Conservation (phyloP, 2,797 vertebrate species). For the Coluber constrictor region DNA sequence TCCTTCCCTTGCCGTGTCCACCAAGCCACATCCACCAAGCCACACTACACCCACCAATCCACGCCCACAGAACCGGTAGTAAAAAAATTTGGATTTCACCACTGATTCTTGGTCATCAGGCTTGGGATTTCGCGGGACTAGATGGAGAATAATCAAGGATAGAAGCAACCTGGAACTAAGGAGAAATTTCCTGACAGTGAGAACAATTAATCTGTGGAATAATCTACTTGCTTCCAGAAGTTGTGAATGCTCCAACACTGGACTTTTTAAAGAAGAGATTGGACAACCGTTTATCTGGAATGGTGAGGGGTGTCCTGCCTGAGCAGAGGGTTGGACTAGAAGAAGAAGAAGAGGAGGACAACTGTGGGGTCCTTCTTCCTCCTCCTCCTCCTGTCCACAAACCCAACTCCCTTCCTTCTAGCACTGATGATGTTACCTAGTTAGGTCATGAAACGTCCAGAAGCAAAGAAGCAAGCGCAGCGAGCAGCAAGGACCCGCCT, state of each 20-base stretch:
- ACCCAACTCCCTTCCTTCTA: too few species aligned
- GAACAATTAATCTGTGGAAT: background rate
- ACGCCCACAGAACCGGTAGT: too few species aligned
- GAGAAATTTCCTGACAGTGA: background rate
- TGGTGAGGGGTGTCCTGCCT: fast-evolving
- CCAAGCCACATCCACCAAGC: too few species aligned
- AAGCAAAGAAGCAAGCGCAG: too few species aligned
- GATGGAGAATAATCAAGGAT: background rate
- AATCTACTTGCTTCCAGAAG: background rate
- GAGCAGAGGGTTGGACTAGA: background rate
- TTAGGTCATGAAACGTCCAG: too few species aligned
- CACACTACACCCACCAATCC: too few species aligned
- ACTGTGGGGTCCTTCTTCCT: too few species aligned
- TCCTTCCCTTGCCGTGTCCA: too few species aligned
- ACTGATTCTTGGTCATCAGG: background rate
- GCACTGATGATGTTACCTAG: too few species aligned
- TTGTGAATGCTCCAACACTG: background rate
- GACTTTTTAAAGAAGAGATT: background rate
- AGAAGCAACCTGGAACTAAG: background rate
- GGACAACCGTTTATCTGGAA: background rate
- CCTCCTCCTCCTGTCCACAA: too few species aligned
- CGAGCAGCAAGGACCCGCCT: background rate
- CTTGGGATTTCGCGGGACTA: background rate
- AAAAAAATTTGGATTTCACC: too few species aligned
- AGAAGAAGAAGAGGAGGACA: too few species aligned